phyloP scores from a whole-genome alignment of 2,888 invertebrate species.

The Harpalus rufipes region DNA sequence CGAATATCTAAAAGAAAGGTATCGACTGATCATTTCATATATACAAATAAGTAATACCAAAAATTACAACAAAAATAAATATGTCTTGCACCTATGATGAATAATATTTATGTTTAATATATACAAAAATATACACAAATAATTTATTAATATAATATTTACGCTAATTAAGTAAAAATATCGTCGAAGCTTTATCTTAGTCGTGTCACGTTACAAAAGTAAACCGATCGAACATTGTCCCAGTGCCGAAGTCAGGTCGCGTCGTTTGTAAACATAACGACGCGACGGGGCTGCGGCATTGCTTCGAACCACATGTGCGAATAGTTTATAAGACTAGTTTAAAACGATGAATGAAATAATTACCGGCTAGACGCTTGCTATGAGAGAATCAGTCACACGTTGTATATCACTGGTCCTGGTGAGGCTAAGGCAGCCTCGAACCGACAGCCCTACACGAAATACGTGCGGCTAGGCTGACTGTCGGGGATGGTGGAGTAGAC shows the following conservation, averaged over 20 bases:
- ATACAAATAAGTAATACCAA: slow-evolving; percentile 59
- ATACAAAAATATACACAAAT: slow-evolving; percentile 62
- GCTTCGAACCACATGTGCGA: slow-evolving; percentile 49
- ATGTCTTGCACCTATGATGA: slow-evolving; percentile 58
- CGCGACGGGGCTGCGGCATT: slow-evolving; percentile 3
- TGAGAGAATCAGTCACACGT: slow-evolving; percentile 60
- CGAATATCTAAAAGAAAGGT: slow-evolving; percentile 60
- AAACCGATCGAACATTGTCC: slow-evolving; percentile 32
- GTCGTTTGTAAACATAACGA: neutral
- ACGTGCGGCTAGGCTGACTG: slow-evolving; percentile 76
- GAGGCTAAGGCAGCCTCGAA: neutral
- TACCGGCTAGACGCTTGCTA: slow-evolving; percentile 61
- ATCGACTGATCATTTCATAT: slow-evolving; percentile 60
- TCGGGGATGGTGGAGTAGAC: slow-evolving; percentile 77
- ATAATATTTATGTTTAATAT: slow-evolving; percentile 58
- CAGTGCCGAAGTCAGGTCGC: slow-evolving; percentile 5
- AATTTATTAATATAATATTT: slow-evolving; percentile 58
- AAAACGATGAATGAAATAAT: slow-evolving; percentile 60
- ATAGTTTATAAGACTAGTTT: slow-evolving; percentile 63
- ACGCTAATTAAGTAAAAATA: slow-evolving; percentile 62
- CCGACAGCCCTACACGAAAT: slow-evolving; percentile 74
- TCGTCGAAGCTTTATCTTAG: slow-evolving; percentile 54
- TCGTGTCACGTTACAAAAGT: slow-evolving; percentile 51
- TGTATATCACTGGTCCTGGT: slow-evolving; percentile 59
- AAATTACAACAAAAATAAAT: slow-evolving; percentile 64